Evolutionary conservation across 2,888 invertebrate species (phyloP).

Genomic region (Gonocerus acuteangulatus): DNA sequence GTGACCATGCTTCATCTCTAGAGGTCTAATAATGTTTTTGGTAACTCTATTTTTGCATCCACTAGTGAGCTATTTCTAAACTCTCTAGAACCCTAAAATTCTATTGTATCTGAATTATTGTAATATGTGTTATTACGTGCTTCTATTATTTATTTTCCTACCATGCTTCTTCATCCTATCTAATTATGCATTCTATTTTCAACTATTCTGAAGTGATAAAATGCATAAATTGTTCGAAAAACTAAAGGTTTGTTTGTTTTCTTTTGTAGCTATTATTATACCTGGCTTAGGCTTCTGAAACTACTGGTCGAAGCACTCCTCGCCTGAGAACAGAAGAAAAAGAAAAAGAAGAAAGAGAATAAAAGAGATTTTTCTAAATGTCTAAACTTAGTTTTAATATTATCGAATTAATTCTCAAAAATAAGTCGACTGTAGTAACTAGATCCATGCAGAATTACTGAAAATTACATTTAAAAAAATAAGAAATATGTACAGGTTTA

Average conservation of each 20-base stretch:
- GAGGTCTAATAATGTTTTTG: too few relatives aligned
- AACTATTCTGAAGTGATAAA: not conserved
- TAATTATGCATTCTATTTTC: conserved; percentile 1
- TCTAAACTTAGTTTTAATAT: not conserved
- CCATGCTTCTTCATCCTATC: conserved; percentile 1
- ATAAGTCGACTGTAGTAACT: too few relatives aligned
- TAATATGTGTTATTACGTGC: not conserved
- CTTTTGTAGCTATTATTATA: conserved; percentile 46
- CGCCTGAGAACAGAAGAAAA: conserved; percentile 57
- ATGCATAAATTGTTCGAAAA: not conserved
- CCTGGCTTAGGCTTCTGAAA: conserved; percentile 85
- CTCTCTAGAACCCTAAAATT: too few relatives aligned
- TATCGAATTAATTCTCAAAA: too few relatives aligned
- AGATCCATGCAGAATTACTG: too few relatives aligned
- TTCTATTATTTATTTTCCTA: not conserved
- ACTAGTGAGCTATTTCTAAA: too few relatives aligned
- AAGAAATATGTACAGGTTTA: too few relatives aligned
- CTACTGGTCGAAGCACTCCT: conserved; percentile 83
- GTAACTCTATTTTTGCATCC: too few relatives aligned
- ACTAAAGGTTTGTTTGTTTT: not conserved
- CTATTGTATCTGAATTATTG: not conserved
- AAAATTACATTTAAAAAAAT: too few relatives aligned
- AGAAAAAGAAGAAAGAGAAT: conserved; percentile 15
- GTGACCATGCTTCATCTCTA: too few relatives aligned
- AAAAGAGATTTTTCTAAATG: not conserved